phyloP scores from a whole-genome alignment of 2,797 vertebrate genomes.

The Alosa sapidissima region DNA sequence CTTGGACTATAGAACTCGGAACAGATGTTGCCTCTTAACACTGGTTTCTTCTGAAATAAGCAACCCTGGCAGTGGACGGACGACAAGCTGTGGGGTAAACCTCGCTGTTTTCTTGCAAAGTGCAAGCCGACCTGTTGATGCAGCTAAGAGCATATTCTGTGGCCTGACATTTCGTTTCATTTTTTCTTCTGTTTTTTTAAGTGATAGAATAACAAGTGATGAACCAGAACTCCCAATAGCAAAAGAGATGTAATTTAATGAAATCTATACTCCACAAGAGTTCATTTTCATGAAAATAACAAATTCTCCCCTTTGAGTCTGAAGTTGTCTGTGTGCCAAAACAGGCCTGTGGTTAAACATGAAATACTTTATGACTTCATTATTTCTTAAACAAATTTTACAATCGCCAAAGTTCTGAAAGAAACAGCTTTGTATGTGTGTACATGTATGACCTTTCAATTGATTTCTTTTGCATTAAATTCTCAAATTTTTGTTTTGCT shows the following conservation, averaged over 20 bases:
- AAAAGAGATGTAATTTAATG: background rate
- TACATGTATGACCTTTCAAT: background rate
- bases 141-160: background rate
- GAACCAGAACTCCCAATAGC: background rate
- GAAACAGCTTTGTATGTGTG: background rate
- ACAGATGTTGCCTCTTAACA: conserved; percentile 95
- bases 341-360: background rate
- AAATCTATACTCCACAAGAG: background rate
- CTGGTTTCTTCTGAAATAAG: conserved; percentile 77
- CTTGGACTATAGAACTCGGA: conserved; percentile 84
- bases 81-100: conserved; percentile 38
- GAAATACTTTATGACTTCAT: background rate
- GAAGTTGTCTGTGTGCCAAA: background rate
- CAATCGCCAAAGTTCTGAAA: background rate
- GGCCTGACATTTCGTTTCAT: background rate
- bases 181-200: background rate
- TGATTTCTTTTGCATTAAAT: background rate
- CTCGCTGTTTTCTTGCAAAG: background rate
- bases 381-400: background rate
- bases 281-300: background rate
- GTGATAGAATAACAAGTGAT: background rate
- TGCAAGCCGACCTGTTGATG: conserved; percentile 6
- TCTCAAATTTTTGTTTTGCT: background rate
- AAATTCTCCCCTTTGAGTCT: background rate
- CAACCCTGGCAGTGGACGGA: conserved; percentile 81